Conservation (phyloP, 2,113 vertebrate genomes). For the Xerus inauris region DNA sequence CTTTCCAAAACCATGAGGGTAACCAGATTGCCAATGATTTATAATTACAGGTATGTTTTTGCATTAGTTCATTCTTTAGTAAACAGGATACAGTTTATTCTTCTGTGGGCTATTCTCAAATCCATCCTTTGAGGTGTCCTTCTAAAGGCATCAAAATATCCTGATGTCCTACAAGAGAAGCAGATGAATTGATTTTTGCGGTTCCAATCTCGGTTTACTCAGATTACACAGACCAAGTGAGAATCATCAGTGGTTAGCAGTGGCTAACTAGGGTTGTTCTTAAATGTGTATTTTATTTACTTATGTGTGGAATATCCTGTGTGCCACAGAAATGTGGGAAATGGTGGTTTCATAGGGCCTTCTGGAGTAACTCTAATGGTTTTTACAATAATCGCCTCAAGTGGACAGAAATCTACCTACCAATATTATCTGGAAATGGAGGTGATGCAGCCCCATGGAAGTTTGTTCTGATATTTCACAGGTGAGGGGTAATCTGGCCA, state of each 20-base stretch:
- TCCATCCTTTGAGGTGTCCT: background rate
- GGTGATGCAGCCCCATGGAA: accelerated
- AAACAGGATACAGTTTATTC: background rate
- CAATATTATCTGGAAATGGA: background rate
- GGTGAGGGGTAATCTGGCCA: background rate
- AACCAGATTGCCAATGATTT: background rate
- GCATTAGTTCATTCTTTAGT: background rate
- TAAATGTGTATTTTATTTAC: background rate
- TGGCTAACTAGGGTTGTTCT: background rate
- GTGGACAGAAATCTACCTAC: background rate
- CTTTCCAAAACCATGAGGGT: background rate
- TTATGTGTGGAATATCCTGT: background rate
- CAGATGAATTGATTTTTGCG: background rate
- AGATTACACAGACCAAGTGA: background rate
- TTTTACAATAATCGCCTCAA: background rate
- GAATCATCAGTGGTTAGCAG: background rate
- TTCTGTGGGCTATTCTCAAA: background rate
- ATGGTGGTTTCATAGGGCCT: background rate
- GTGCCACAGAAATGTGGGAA: background rate
- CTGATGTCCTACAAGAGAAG: background rate
- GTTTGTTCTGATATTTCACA: background rate
- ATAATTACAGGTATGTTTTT: background rate
- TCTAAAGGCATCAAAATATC: background rate
- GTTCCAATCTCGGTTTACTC: background rate
- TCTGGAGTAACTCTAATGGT: background rate